Evolutionary conservation across 2,888 invertebrate species (phyloP).

Genomic region (Pollenia amentaria): DNA sequence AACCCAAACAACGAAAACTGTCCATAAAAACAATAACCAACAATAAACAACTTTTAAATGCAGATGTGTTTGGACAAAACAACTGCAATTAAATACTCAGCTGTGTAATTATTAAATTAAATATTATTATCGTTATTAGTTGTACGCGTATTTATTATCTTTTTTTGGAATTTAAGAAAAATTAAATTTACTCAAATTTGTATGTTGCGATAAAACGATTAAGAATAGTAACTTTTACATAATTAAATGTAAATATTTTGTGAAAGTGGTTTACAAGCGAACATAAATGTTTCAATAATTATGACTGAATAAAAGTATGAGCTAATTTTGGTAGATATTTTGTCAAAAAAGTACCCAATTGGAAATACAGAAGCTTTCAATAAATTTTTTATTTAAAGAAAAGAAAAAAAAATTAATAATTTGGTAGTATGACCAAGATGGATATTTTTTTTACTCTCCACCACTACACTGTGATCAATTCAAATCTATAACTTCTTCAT

Average conservation of each 20-base stretch:
- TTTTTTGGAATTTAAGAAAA: conserved; percentile 6
- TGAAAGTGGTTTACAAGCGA: background rate
- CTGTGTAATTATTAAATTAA: conserved; percentile 29
- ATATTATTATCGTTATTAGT: conserved; percentile 28
- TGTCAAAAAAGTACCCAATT: background rate
- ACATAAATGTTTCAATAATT: conserved; percentile 1
- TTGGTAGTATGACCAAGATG: background rate
- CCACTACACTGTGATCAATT: no score
- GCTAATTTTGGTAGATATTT: background rate
- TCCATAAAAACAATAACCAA: conserved; percentile 6
- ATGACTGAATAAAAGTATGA: background rate
- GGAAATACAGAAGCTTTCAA: background rate
- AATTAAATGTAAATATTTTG: conserved; percentile 17
- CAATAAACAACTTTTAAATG: conserved; percentile 26
- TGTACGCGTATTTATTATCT: conserved; percentile 16
- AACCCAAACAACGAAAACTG: conserved; percentile 57
- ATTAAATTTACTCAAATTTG: conserved; percentile 9
- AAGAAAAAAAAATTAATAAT: background rate
- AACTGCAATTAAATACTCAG: conserved; percentile 30
- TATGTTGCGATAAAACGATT: conserved; percentile 22
- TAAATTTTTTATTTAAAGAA: no score
- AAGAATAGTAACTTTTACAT: conserved; percentile 1
- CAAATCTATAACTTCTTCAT: no score
- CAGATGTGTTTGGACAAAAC: conserved; percentile 59
- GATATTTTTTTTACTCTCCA: no score